Conservation (phyloP, 2,797 vertebrate species). For the Onychomys leucogaster region DNA sequence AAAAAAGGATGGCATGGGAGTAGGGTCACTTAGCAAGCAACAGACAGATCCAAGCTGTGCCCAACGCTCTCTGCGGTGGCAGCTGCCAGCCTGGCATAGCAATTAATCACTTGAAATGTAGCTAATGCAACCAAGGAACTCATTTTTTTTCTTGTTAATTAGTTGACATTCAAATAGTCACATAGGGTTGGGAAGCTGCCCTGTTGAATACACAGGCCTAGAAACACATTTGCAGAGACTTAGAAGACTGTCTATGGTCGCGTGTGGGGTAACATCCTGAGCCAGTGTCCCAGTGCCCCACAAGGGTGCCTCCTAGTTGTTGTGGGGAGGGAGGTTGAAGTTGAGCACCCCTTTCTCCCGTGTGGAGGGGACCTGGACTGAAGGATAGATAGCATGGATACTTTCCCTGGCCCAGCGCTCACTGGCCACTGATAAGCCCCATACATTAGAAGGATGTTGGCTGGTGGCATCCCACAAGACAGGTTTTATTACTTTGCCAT, state of each 20-base stretch:
- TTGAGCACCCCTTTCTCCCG: not conserved
- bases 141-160: conserved; percentile 7
- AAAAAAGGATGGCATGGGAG: not conserved
- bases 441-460: not conserved
- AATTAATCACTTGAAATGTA: not conserved
- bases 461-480: not conserved
- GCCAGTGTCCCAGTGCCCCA: not conserved
- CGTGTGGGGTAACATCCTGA: not conserved
- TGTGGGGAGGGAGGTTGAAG: too few relatives aligned
- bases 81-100: not conserved
- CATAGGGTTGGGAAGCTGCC: not conserved
- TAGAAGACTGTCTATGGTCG: not conserved
- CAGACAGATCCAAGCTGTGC: not conserved
- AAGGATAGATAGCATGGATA: not conserved
- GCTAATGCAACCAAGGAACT: not conserved
- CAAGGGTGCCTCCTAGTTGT: not conserved
- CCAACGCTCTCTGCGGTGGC: not conserved
- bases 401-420: not conserved
- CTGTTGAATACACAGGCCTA: not conserved
- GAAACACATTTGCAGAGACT: not conserved
- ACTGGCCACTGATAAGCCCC: accelerated
- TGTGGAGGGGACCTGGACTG: not conserved
- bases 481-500: not conserved
- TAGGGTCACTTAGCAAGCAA: not conserved
- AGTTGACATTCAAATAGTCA: not conserved